Percentiles rank a stretch among this genome's conserved stretches.
These are phyloP conservation scores for Rotaria macrura DNA, from an alignment of 2,888 invertebrate species.

Conservation along the genomic window DNA sequence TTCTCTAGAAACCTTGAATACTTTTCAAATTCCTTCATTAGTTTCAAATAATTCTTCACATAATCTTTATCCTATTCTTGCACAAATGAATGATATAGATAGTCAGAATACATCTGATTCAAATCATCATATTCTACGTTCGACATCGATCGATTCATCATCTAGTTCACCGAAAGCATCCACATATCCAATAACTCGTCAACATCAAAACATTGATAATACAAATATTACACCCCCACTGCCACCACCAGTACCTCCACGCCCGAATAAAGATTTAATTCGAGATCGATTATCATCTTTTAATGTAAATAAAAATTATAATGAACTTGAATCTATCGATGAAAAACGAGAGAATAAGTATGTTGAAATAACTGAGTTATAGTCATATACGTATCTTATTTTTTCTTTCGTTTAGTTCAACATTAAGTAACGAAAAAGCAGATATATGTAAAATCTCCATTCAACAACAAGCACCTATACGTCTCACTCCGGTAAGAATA, in stretches of 20 bases:
- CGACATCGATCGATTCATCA: not conserved
- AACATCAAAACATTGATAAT: not conserved
- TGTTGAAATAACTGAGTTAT: not conserved
- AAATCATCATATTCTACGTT: not conserved
- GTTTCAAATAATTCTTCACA: not conserved
- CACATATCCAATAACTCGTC: not conserved
- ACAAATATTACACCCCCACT: not conserved
- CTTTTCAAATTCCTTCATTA: not conserved
- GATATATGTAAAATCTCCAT: not conserved
- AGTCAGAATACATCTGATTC: not conserved
- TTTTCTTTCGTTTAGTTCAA: not conserved
- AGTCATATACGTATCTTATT: too few species aligned
- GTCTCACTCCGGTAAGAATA: not conserved
- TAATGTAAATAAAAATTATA: not conserved
- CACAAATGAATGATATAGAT: not conserved
- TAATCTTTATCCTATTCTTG: not conserved
- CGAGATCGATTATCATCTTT: not conserved
- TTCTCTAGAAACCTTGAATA: not conserved
- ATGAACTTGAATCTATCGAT: not conserved
- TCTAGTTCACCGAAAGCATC: not conserved
- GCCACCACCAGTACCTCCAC: slow-evolving; percentile 19
- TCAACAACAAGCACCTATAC: not conserved
- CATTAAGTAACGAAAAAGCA: not conserved
- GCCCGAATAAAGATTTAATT: not conserved
- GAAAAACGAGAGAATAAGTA: not conserved